phyloP scores from a whole-genome alignment of 1,140 invertebrate genomes.

The Aethina tumida region DNA sequence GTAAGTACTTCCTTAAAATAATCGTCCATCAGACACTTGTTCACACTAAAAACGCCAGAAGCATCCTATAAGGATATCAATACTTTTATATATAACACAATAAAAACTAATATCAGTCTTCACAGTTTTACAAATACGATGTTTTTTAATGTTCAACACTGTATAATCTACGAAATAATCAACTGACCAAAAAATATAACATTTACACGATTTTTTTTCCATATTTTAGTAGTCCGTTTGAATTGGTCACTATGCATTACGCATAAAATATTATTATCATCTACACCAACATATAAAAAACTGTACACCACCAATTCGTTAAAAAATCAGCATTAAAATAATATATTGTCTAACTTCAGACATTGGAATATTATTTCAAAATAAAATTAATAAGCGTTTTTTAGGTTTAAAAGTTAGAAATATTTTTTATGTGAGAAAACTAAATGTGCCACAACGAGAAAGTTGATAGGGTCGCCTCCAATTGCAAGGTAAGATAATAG shows the following conservation, averaged over 20 bases:
- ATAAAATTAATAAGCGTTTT: too few species aligned
- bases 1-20: too few species aligned
- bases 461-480: too few species aligned
- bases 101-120: conserved; percentile 36
- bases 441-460: too few species aligned
- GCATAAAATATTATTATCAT: conserved; percentile 23
- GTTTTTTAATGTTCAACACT: conserved; percentile 31
- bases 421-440: too few species aligned
- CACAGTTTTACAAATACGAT: conserved; percentile 34
- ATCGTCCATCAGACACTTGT: too few species aligned
- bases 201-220: conserved; percentile 28
- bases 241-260: conserved; percentile 29
- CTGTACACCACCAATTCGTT: conserved; percentile 30
- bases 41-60: too few species aligned
- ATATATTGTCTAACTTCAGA: conserved; percentile 14
- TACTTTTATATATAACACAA: conserved; percentile 34
- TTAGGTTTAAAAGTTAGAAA: too few species aligned
- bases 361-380: too few species aligned
- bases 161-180: conserved; percentile 32
- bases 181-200: conserved; percentile 35
- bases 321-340: conserved; percentile 16
- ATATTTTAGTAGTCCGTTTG: conserved; percentile 17
- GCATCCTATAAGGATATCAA: conserved; percentile 22
- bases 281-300: conserved; percentile 29
- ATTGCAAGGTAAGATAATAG: too few species aligned